phyloP scores from a whole-genome alignment of 2,888 invertebrate species.

The Agrochola lychnidis region DNA sequence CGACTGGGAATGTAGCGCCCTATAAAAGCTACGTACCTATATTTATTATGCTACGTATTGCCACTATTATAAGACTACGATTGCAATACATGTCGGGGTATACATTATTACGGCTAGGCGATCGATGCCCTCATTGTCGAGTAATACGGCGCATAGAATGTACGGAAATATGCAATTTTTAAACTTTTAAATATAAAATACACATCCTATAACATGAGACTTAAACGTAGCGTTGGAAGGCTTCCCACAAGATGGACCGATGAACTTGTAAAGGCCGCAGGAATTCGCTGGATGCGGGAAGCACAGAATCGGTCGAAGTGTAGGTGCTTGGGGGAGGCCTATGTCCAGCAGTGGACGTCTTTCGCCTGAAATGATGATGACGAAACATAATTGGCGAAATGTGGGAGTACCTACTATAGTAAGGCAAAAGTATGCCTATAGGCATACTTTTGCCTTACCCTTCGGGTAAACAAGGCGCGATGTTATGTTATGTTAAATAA shows the following conservation, averaged over 20 bases:
- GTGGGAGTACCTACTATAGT: no score
- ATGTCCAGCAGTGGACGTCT: no score
- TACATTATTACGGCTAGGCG: constrained; percentile 72
- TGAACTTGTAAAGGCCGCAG: no score
- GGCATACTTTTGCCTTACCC: not conserved
- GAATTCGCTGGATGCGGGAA: no score
- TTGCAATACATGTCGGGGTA: constrained; percentile 74
- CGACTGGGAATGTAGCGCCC: constrained; percentile 67
- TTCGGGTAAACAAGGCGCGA: not conserved
- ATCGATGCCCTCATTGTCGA: constrained; percentile 58
- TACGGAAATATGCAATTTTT: not conserved
- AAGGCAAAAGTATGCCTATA: no score
- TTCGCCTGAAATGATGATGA: no score
- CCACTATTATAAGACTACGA: constrained; percentile 75
- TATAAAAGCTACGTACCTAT: constrained; percentile 69
- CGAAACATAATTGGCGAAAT: not conserved
- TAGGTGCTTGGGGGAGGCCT: no score
- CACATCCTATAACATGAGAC: not conserved
- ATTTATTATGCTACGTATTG: constrained; percentile 71
- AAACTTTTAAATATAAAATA: not conserved
- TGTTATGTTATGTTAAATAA: no score
- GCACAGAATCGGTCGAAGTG: no score
- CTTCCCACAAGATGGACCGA: no score
- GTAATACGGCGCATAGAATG: constrained; percentile 15
- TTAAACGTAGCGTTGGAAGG: no score